A percentile compares a stretch with the other conserved stretches of the same genome.
Evolutionary conservation across 2,113 vertebrate genomes (phyloP).

Genomic region (Pristiophorus japonicus): DNA sequence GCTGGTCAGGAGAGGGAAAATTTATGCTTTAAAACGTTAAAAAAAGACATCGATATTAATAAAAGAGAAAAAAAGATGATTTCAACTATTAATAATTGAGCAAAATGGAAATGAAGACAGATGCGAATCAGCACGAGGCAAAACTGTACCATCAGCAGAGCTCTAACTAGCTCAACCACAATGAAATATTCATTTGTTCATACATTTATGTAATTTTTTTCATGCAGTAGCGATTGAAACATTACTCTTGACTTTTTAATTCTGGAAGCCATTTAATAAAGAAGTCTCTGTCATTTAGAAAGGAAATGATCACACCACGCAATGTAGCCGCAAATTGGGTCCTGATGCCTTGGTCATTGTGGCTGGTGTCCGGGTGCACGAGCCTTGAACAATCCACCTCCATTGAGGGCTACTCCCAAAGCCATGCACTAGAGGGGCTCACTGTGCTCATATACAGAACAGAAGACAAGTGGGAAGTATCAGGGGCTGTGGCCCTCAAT

Average conservation of each 20-base stretch:
- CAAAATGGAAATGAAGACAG: neutral
- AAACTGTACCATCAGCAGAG: neutral
- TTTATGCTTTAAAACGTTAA: neutral
- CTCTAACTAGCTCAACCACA: neutral
- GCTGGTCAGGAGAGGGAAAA: neutral
- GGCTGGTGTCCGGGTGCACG: neutral
- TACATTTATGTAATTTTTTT: neutral
- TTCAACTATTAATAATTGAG: slow-evolving; percentile 15
- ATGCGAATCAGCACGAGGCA: neutral
- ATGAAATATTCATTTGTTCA: slow-evolving; percentile 29
- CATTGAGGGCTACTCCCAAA: neutral
- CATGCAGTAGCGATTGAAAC: neutral
- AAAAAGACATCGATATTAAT: neutral
- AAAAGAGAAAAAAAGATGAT: neutral
- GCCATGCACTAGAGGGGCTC: neutral
- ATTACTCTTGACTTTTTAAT: neutral
- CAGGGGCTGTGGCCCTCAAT: neutral
- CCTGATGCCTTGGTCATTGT: neutral
- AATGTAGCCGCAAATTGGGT: neutral
- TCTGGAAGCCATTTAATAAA: neutral
- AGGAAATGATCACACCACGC: neutral
- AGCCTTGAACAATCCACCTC: neutral
- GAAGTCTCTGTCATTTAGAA: neutral
- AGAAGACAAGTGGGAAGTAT: neutral
- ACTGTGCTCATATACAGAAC: neutral